phyloP scores from a whole-genome alignment of 2,888 invertebrate species.

The Hydroisotoma schaefferi region DNA sequence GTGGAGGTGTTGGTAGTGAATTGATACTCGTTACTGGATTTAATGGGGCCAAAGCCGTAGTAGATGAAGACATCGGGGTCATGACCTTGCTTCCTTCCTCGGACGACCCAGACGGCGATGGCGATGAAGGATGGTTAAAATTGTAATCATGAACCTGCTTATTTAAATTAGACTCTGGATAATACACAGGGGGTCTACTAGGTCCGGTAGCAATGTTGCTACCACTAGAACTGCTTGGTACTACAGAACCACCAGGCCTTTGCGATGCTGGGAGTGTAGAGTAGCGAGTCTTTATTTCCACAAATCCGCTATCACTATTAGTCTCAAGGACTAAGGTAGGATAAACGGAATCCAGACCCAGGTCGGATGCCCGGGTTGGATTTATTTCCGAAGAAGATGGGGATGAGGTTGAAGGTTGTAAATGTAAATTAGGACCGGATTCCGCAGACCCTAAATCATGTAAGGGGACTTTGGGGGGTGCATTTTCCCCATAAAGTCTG shows the following conservation, averaged over 20 bases:
- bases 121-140: constrained; percentile 16
- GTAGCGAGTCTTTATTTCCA: constrained; percentile 32
- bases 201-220: constrained; percentile 6
- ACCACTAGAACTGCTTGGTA: too few species aligned
- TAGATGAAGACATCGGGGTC: background rate
- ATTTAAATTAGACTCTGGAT: constrained; percentile 14
- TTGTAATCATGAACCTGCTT: constrained; percentile 34
- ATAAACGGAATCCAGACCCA: constrained; percentile 26
- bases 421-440: background rate
- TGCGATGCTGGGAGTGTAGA: background rate
- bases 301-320: constrained; percentile 34
- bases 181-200: constrained; percentile 5
- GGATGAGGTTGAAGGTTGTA: background rate
- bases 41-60: constrained; percentile 4
- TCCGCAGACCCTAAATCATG: background rate
- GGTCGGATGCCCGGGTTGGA: background rate
- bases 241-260: background rate
- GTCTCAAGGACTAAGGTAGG: constrained; percentile 37
- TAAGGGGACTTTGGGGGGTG: background rate
- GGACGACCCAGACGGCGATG: constrained; percentile 6
- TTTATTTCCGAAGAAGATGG: background rate
- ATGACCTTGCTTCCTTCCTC: background rate
- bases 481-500: too few species aligned
- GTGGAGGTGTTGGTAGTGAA: constrained; percentile 41
- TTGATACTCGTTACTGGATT: constrained; percentile 21